Percentiles rank a stretch among this genome's conserved stretches.
Conservation (phyloP, 2,113 vertebrate species). For the Phoxinus phoxinus region DNA sequence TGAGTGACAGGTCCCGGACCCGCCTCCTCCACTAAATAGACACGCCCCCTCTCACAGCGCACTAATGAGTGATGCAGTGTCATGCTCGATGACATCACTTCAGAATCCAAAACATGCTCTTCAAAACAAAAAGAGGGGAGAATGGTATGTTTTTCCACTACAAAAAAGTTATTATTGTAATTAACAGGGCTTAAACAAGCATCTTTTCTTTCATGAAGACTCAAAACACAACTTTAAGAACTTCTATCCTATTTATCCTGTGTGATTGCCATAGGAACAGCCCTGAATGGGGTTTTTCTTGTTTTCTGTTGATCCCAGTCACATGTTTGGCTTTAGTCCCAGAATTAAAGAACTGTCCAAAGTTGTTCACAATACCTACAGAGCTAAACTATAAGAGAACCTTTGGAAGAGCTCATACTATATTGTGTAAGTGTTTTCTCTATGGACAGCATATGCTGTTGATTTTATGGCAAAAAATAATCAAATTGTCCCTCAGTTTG, state of each 20-base stretch:
- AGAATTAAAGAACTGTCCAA: not conserved
- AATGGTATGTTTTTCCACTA: not conserved
- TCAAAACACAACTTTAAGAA: not conserved
- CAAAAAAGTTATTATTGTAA: too few species aligned
- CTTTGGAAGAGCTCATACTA: not conserved
- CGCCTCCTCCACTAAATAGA: constrained; percentile 76
- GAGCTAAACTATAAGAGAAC: not conserved
- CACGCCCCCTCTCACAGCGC: constrained; percentile 66
- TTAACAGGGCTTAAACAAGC: not conserved
- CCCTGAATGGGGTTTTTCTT: constrained; percentile 18
- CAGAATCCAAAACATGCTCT: constrained; percentile 80
- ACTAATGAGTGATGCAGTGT: constrained; percentile 80
- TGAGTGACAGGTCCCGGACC: constrained; percentile 60
- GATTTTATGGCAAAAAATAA: not conserved
- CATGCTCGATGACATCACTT: constrained; percentile 79
- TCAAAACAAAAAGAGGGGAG: not conserved
- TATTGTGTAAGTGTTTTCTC: not conserved
- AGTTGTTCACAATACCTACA: not conserved
- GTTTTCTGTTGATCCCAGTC: constrained; percentile 1
- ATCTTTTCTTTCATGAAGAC: not conserved
- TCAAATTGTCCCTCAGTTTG: not conserved
- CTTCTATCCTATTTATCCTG: not conserved
- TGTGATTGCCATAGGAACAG: not conserved
- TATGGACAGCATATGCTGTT: not conserved
- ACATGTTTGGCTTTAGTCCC: constrained; percentile 5